These are phyloP conservation scores for Tapirus indicus DNA, from an alignment of 2,797 vertebrate species.

Conservation along the genomic window DNA sequence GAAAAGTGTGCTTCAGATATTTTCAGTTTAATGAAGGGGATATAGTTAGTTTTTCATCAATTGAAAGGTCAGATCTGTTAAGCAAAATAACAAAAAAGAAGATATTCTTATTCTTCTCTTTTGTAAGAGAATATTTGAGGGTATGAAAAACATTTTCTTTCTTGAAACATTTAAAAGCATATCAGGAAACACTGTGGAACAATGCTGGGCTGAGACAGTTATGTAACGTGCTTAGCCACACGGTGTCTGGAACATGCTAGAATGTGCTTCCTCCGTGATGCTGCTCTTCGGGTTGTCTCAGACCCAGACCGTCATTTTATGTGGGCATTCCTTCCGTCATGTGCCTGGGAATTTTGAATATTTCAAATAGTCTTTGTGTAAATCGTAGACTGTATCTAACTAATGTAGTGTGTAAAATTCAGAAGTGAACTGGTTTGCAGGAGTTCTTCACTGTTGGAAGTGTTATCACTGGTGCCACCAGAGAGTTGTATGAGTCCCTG, in stretches of 20 bases:
- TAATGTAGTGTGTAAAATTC: background rate
- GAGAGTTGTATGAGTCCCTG: background rate
- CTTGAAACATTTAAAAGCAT: background rate
- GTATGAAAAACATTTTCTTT: background rate
- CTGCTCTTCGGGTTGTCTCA: no score
- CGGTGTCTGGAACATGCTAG: rapidly evolving
- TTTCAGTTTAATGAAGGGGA: constrained; percentile 41
- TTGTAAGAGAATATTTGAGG: background rate
- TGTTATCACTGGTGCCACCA: constrained; percentile 46
- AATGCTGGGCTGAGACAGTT: background rate
- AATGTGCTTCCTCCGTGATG: rapidly evolving
- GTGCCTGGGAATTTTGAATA: background rate
- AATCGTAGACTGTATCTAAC: background rate
- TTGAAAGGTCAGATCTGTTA: constrained; percentile 23
- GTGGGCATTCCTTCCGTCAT: background rate
- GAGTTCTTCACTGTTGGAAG: background rate
- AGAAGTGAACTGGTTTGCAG: background rate
- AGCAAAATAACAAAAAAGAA: background rate
- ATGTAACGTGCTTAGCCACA: background rate
- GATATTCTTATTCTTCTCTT: background rate
- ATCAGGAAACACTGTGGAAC: background rate
- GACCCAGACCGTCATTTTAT: background rate
- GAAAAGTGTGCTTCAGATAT: background rate
- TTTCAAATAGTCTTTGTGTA: background rate
- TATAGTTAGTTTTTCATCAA: background rate